These are phyloP conservation scores for Dallia pectoralis DNA, from an alignment of 2,797 vertebrate species.

Conservation along the genomic window DNA sequence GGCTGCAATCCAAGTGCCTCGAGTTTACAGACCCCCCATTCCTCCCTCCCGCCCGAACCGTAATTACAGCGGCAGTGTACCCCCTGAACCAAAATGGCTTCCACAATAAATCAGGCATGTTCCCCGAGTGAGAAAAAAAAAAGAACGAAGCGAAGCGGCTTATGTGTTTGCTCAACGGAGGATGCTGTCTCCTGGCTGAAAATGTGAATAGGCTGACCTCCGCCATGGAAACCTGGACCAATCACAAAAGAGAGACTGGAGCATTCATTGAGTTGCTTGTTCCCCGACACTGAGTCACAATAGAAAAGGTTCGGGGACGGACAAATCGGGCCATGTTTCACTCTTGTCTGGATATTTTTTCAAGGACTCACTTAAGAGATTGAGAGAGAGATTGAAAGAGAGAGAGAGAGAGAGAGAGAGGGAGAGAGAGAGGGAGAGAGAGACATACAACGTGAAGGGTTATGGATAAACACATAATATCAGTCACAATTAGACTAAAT, in stretches of 20 bases:
- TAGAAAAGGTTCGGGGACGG: not conserved
- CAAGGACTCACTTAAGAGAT: not conserved
- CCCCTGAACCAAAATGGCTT: conserved; percentile 52
- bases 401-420: too few species aligned
- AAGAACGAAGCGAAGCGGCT: not conserved
- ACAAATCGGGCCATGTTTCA: not conserved
- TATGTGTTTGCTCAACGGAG: not conserved
- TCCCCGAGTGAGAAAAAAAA: conserved; percentile 26
- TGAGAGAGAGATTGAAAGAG: too few species aligned
- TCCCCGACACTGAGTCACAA: not conserved
- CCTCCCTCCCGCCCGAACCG: conserved; percentile 30
- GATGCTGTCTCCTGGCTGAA: not conserved
- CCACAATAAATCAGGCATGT: conserved; percentile 40
- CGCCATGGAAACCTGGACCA: conserved; percentile 17
- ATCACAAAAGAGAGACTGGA: conserved; percentile 17
- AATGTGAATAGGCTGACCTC: conserved; percentile 17
- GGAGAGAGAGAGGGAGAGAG: too few species aligned
- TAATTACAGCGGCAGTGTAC: conserved; percentile 51
- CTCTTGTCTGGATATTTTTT: not conserved
- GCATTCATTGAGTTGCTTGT: conserved; percentile 12
- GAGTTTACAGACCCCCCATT: conserved; percentile 23
- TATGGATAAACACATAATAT: too few species aligned
- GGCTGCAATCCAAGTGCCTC: conserved; percentile 45
- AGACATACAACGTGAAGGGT: too few species aligned
- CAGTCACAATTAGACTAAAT: not conserved